Percentiles rank a stretch among this genome's conserved stretches.
These are phyloP conservation scores for Lepidotrigona ventralis DNA, from an alignment of 1,140 invertebrate species.

Conservation along the genomic window DNA sequence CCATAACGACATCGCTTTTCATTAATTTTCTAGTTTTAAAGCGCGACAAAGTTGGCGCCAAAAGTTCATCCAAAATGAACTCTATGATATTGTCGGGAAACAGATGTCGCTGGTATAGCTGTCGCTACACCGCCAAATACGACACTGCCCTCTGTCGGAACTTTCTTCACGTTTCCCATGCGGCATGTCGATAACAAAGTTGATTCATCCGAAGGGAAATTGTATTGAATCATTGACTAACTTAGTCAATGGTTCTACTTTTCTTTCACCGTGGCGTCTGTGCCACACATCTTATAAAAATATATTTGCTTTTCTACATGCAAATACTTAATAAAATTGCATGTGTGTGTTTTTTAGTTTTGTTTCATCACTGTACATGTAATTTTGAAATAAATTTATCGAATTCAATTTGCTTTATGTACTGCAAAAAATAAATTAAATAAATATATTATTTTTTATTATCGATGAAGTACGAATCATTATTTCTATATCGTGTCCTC, in stretches of 20 bases:
- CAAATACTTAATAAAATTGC: no score
- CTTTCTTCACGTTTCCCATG: neutral
- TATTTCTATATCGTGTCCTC: conserved; percentile 9
- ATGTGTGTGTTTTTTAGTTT: no score
- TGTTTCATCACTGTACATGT: neutral
- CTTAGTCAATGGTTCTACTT: neutral
- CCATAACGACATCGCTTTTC: no score
- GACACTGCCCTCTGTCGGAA: conserved; percentile 33
- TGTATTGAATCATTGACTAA: no score
- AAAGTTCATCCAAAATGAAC: no score
- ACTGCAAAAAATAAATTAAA: neutral
- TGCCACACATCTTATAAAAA: no score
- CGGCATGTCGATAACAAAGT: conserved; percentile 7
- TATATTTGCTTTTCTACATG: no score
- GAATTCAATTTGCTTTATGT: neutral
- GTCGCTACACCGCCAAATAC: conserved; percentile 25
- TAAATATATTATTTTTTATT: neutral
- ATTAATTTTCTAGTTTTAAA: no score
- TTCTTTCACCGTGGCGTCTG: neutral
- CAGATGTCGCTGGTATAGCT: no score
- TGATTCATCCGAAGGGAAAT: neutral
- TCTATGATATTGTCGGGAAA: no score
- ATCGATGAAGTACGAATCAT: neutral
- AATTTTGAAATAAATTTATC: neutral
- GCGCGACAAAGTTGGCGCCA: no score